A percentile compares a stretch with the other conserved stretches of the same genome.
Evolutionary conservation across 1,140 invertebrate species (phyloP).

Genomic region (Triops cancriformis): DNA sequence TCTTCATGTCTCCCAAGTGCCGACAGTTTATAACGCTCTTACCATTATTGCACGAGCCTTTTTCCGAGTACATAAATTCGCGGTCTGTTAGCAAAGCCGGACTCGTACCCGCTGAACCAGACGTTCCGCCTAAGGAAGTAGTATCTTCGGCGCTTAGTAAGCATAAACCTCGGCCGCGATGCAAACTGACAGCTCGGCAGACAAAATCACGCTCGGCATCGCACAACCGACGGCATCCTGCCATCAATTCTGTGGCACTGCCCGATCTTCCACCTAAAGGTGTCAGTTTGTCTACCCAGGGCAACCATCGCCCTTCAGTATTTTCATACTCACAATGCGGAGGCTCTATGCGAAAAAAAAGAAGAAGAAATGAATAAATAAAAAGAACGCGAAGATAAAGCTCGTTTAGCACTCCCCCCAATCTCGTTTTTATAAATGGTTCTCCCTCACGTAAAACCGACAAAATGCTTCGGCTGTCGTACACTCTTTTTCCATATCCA

Average conservation of each 20-base stretch:
- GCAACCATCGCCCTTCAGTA: constrained; percentile 40
- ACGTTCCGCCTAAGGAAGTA: constrained; percentile 35
- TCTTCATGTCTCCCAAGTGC: background rate
- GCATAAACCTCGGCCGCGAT: constrained; percentile 40
- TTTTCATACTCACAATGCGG: constrained; percentile 45
- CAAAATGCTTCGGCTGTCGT: background rate
- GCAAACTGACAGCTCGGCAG: constrained; percentile 40
- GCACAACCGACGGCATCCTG: constrained; percentile 43
- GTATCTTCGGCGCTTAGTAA: constrained; percentile 44
- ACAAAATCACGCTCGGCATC: constrained; percentile 43
- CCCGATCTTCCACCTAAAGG: background rate
- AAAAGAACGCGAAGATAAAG: background rate
- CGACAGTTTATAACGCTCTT: constrained; percentile 20
- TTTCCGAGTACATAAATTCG: constrained; percentile 44
- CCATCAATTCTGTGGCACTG: constrained; percentile 25
- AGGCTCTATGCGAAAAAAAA: constrained; percentile 37
- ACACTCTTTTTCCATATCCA: background rate
- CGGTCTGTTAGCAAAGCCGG: constrained; percentile 36
- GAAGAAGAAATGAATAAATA: background rate
- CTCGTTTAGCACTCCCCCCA: too few species aligned
- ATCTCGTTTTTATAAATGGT: constrained; percentile 2
- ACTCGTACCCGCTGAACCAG: constrained; percentile 24
- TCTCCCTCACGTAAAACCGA: background rate
- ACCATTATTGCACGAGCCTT: constrained; percentile 45
- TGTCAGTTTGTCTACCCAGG: constrained; percentile 40